Conservation (phyloP, 1,140 invertebrate genomes). For the Pogonognathellus flavescens region DNA sequence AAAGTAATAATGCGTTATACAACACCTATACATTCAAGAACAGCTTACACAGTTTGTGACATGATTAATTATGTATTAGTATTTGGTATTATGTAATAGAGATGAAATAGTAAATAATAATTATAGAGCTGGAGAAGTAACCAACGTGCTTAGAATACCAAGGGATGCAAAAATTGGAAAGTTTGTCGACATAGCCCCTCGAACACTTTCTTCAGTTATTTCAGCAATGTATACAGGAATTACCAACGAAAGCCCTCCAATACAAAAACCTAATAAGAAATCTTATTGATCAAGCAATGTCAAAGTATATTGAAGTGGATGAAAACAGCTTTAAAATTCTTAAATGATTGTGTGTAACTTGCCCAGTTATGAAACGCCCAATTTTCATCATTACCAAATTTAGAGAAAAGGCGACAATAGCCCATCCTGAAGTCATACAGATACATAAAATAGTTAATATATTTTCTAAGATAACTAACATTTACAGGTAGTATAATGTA, state of each 20-base stretch:
- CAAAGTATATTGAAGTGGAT: background rate
- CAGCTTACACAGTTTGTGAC: no score
- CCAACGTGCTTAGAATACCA: conserved; percentile 79
- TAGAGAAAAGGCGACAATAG: conserved; percentile 78
- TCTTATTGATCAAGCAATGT: no score
- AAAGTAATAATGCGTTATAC: conserved; percentile 70
- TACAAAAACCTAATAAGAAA: conserved; percentile 78
- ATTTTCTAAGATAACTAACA: no score
- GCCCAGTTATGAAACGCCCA: conserved; percentile 46
- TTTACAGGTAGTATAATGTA: background rate
- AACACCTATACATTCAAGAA: no score
- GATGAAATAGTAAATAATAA: no score
- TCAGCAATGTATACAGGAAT: conserved; percentile 87
- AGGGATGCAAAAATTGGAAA: conserved; percentile 82
- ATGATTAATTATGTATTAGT: no score
- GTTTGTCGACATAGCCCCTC: conserved; percentile 84
- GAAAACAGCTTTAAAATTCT: background rate
- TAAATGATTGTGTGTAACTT: background rate
- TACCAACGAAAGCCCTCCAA: conserved; percentile 78
- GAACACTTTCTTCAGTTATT: conserved; percentile 82
- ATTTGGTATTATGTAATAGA: no score
- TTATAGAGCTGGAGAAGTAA: background rate
- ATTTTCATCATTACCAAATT: conserved; percentile 74
- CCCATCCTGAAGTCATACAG: conserved; percentile 72
- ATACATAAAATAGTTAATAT: no score